Evolutionary conservation across 2,113 vertebrate species (phyloP).

Genomic region (Cettia cetti): DNA sequence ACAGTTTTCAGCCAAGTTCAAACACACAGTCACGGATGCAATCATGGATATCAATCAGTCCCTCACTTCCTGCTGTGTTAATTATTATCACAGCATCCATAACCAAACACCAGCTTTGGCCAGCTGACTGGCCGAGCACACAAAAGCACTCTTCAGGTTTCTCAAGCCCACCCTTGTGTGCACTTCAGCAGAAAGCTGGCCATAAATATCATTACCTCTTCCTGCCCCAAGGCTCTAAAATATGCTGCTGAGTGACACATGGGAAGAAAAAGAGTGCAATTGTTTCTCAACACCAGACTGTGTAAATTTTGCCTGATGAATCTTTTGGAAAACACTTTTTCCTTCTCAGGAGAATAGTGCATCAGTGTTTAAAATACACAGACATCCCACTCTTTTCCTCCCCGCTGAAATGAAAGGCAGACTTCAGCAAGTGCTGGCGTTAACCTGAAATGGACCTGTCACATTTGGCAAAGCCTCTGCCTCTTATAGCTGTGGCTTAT

Average conservation of each 20-base stretch:
- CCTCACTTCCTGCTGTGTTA: slow-evolving; percentile 45
- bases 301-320: background rate
- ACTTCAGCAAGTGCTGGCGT: background rate
- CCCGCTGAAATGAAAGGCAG: background rate
- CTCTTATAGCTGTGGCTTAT: background rate
- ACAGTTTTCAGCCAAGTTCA: background rate
- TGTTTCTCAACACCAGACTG: background rate
- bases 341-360: background rate
- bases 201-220: slow-evolving; percentile 21
- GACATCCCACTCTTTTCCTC: background rate
- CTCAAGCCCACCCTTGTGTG: slow-evolving; percentile 40
- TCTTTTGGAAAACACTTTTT: background rate
- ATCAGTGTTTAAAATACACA: background rate
- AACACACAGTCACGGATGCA: background rate
- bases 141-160: slow-evolving; percentile 47
- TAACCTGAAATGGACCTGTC: background rate
- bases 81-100: slow-evolving; percentile 37
- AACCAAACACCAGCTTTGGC: slow-evolving; percentile 34
- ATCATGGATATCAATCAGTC: slow-evolving; percentile 8
- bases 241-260: background rate
- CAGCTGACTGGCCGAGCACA: slow-evolving; percentile 12
- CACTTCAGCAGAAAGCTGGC: slow-evolving; percentile 14
- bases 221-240: background rate
- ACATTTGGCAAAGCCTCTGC: background rate
- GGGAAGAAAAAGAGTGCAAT: background rate